Evolutionary conservation across 1,140 invertebrate genomes (phyloP).

Genomic region (Holcopasites calliopsidis): DNA sequence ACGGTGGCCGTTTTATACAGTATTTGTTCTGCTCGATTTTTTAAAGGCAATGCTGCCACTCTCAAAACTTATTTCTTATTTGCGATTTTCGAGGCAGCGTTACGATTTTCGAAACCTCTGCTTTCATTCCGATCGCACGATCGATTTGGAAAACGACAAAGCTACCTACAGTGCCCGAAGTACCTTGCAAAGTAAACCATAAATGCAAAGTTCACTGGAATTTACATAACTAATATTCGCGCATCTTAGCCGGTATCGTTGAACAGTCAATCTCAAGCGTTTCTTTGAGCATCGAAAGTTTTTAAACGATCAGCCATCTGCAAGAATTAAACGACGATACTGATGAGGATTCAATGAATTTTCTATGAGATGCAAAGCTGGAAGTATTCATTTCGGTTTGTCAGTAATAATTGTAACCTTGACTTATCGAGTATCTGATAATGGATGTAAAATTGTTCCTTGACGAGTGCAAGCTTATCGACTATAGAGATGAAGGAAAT

Average conservation of each 20-base stretch:
- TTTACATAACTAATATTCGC: constrained; percentile 31
- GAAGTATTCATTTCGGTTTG: background rate
- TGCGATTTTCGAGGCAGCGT: background rate
- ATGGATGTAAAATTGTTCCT: background rate
- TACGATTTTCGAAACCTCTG: background rate
- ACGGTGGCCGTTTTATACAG: too few species aligned
- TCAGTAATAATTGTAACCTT: background rate
- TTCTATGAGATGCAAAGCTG: background rate
- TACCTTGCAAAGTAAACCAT: too few species aligned
- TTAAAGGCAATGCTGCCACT: background rate
- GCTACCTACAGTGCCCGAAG: background rate
- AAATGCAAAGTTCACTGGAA: too few species aligned
- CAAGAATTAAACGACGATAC: background rate
- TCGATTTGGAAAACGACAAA: background rate
- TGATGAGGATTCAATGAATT: background rate
- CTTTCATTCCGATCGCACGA: constrained; percentile 1
- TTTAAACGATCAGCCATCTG: background rate
- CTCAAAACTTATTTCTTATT: background rate
- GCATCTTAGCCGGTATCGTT: background rate
- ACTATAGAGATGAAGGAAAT: too few species aligned
- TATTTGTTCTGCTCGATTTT: too few species aligned
- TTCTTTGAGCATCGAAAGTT: background rate
- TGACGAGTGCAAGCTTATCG: too few species aligned
- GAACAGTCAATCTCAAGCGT: background rate
- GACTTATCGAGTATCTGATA: background rate